phyloP scores from a whole-genome alignment of 2,888 invertebrate species.

The Allygus modestus region DNA sequence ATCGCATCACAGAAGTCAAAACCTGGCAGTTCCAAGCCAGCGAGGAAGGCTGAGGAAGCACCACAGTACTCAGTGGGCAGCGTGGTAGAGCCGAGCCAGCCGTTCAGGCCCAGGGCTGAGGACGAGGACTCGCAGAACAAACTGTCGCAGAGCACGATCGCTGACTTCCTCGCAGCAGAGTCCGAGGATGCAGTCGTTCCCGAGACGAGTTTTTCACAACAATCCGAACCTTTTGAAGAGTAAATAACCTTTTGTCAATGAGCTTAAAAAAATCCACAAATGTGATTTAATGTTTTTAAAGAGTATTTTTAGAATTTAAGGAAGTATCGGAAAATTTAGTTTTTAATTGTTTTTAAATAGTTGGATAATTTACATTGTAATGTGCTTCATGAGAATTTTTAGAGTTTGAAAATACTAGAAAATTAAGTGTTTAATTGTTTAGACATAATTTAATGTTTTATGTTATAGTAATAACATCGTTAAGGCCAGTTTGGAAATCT shows the following conservation, averaged over 20 bases:
- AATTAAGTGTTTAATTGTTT: no score
- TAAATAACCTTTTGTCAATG: background rate
- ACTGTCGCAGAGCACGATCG: conserved; percentile 44
- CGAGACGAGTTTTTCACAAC: background rate
- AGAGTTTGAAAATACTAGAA: no score
- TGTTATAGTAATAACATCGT: no score
- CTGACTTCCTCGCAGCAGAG: conserved; percentile 14
- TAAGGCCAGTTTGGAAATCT: no score
- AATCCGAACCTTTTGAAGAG: conserved; percentile 45
- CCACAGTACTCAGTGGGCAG: background rate
- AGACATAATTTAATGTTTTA: no score
- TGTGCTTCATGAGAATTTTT: no score
- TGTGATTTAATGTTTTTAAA: no score
- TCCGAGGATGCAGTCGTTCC: conserved; percentile 37
- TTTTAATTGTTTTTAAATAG: no score
- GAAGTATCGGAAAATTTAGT: no score
- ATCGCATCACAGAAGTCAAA: background rate
- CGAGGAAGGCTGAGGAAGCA: background rate
- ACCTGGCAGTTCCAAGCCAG: background rate
- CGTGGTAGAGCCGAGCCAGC: conserved; percentile 5
- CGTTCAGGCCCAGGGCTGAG: background rate
- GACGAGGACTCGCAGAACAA: background rate
- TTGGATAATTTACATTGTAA: no score
- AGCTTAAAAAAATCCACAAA: no score
- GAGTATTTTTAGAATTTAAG: no score